phyloP scores from a whole-genome alignment of 2,113 vertebrate genomes.

The Lynx canadensis region DNA sequence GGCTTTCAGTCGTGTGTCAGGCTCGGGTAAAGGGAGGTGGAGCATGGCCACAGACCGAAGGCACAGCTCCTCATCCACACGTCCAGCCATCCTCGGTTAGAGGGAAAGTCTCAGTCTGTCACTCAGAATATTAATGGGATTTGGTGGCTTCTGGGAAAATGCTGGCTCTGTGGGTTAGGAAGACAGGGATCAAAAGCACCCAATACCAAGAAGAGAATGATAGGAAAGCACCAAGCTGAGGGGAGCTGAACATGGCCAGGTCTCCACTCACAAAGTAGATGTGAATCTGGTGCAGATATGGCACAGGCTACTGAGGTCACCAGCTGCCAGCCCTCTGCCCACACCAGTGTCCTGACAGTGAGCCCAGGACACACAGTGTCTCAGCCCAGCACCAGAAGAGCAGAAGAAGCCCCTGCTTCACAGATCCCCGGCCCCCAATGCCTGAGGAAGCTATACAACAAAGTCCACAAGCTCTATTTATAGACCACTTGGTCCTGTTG shows the following conservation, averaged over 20 bases:
- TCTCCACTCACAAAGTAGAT: neutral
- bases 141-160: neutral
- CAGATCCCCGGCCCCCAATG: neutral
- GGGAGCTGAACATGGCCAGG: neutral
- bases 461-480: neutral
- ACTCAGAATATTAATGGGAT: neutral
- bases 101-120: neutral
- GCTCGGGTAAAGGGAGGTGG: neutral
- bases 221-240: neutral
- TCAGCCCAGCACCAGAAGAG: neutral
- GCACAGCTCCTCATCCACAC: neutral
- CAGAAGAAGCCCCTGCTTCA: neutral
- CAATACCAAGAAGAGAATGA: neutral
- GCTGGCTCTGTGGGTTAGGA: neutral
- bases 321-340: neutral
- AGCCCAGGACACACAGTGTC: neutral
- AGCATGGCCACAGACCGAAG: neutral
- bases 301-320: too few species aligned
- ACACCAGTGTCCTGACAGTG: fast-evolving
- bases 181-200: neutral
- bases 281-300: fast-evolving
- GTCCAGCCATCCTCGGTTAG: too few species aligned
- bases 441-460: neutral
- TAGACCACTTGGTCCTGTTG: neutral
- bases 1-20: neutral